Conservation (phyloP, 2,113 vertebrate genomes). For the Pangasianodon hypophthalmus region DNA sequence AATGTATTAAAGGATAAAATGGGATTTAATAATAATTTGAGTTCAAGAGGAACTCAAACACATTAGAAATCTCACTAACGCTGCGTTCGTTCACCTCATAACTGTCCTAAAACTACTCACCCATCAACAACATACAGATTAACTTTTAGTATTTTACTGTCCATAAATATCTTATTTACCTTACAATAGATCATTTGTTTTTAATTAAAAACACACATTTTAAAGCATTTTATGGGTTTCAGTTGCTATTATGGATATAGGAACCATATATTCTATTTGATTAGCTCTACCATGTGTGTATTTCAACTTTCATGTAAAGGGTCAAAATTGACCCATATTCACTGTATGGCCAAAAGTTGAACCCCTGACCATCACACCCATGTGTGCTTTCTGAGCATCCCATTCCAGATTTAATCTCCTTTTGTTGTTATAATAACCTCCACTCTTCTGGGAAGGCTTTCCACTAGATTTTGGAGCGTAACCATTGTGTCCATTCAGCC, state of each 20-base stretch:
- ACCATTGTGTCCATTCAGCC: neutral
- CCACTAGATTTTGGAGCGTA: neutral
- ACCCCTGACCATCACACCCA: neutral
- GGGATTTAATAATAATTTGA: neutral
- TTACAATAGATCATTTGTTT: neutral
- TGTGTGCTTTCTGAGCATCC: neutral
- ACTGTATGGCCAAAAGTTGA: neutral
- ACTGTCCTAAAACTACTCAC: neutral
- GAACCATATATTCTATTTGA: neutral
- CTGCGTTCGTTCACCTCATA: neutral
- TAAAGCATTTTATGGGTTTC: neutral
- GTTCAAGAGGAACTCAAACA: neutral
- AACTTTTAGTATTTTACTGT: neutral
- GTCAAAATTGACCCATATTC: neutral
- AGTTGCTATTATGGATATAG: neutral
- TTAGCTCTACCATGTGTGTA: neutral
- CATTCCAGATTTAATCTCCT: neutral
- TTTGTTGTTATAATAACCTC: neutral
- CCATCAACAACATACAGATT: neutral
- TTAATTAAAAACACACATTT: neutral
- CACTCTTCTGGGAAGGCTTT: neutral
- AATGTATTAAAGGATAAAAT: neutral
- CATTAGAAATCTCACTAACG: neutral
- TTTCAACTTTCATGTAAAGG: neutral
- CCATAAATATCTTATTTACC: neutral